Evolutionary conservation across 1,140 invertebrate species (phyloP), one percentile per base, ranked within the genome.

Genomic region (Bombus picipes): DNA sequence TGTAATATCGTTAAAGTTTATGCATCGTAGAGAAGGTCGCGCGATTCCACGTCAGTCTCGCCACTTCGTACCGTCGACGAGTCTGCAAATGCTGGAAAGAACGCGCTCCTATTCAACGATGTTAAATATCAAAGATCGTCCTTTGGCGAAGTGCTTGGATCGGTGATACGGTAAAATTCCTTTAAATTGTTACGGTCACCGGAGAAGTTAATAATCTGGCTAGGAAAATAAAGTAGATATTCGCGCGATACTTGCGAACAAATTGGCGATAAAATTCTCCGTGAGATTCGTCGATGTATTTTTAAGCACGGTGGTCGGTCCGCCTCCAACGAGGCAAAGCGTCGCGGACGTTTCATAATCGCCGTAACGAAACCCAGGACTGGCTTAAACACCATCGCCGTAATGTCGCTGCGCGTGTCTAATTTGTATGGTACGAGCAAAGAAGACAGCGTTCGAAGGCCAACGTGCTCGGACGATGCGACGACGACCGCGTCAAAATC

Each of bases 1-100:
- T 10, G 83, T 78, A 72, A 79, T 84, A 72, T 70, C 66, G 76
- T 84, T 84, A 62, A 62, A 72, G 68, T 84, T 84, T 80, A 80
- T 47, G 76, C 39, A 37, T 70, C 22, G 6, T 37, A 68, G 13
- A 13, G 1, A 0, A 18, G 28, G 4, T 6, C 47, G 9, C 43
- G n/a, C 74, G 74, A 70, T 66, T 77, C 18, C 8, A 1, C 5
- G 10, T 5, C 3, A 1, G n/a, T 2, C 22, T 34, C 28, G 68
- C 34, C 70, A 68, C 57, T 83, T 34, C 34, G 59, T 37, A 9
- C 41, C 41, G 0, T 12, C 43, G 28, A 37, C 65, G 25, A 34
- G 43, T 47, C 43, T 2, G 32, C 9, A 13, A 34, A 15, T 10
- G 18, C 2, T 41, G 18, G 53, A 71, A 78, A 10, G 32, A 28